These are phyloP conservation scores for Spinus olivaceus DNA, from an alignment of 2,797 vertebrate species.

Conservation along the genomic window DNA sequence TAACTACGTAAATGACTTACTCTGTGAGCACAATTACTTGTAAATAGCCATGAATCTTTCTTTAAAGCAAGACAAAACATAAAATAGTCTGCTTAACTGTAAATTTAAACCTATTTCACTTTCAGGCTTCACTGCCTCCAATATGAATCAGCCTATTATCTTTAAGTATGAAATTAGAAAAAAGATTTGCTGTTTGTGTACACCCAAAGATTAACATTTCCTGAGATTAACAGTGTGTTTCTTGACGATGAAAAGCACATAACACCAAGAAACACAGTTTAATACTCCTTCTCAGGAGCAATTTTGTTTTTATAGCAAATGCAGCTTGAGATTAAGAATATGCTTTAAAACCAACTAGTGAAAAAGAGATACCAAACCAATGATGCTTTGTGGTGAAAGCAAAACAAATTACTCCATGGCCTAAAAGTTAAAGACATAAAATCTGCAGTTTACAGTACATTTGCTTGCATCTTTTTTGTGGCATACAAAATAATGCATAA, in stretches of 20 bases:
- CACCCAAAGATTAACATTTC: not conserved
- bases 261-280: slow-evolving; percentile 12
- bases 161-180: slow-evolving; percentile 63
- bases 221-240: slow-evolving; percentile 31
- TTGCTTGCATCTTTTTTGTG: slow-evolving; percentile 31
- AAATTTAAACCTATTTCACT: slow-evolving; percentile 70
- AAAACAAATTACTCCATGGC: not conserved
- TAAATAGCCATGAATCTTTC: slow-evolving; percentile 67
- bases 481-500: slow-evolving; percentile 49
- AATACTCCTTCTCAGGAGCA: not conserved
- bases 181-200: slow-evolving; percentile 31
- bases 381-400: not conserved
- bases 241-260: not conserved
- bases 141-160: slow-evolving; percentile 64
- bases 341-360: not conserved
- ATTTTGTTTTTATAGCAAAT: slow-evolving; percentile 43
- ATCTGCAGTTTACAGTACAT: slow-evolving; percentile 20
- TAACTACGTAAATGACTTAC: not conserved
- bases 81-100: slow-evolving; percentile 50
- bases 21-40: slow-evolving; percentile 43
- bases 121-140: slow-evolving; percentile 50
- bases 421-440: slow-evolving; percentile 1
- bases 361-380: not conserved
- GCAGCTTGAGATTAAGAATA: not conserved
- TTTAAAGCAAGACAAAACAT: slow-evolving; percentile 60